These are phyloP conservation scores for Melanerpes formicivorus DNA, from an alignment of 2,113 vertebrate species.

Conservation along the genomic window DNA sequence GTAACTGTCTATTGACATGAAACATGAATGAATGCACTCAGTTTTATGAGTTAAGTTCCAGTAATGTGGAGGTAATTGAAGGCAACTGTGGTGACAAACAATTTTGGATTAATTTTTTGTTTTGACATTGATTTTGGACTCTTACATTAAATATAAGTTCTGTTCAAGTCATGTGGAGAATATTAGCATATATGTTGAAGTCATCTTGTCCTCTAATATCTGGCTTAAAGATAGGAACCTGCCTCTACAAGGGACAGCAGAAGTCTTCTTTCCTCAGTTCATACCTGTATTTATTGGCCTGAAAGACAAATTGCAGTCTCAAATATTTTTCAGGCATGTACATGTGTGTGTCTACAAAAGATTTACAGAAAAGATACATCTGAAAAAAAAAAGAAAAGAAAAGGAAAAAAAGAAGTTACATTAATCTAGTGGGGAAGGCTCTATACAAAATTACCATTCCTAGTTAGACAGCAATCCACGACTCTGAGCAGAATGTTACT, in stretches of 20 bases:
- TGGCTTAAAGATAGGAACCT: not conserved
- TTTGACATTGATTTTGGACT: not conserved
- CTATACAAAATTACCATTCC: not conserved
- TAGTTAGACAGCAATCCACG: not conserved
- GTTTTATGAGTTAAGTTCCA: not conserved
- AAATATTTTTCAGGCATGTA: not conserved
- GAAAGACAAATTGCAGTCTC: not conserved
- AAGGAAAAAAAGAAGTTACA: not conserved
- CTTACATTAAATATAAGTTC: not conserved
- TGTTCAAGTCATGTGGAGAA: not conserved
- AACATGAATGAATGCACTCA: not conserved
- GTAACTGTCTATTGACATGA: not conserved
- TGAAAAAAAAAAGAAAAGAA: not conserved
- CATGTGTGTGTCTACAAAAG: not conserved
- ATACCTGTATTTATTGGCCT: not conserved
- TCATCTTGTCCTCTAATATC: not conserved
- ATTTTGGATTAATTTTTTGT: not conserved
- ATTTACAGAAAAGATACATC: not conserved
- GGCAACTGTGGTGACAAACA: accelerated
- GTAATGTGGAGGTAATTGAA: not conserved
- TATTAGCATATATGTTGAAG: not conserved
- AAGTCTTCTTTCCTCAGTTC: not conserved
- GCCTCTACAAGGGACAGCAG: not conserved
- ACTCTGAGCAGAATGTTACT: not conserved
- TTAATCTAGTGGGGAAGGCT: not conserved